A percentile compares a stretch with the other conserved stretches of the same genome.
Conservation (phyloP, 2,888 invertebrate species). For the Microplitis manilae region DNA sequence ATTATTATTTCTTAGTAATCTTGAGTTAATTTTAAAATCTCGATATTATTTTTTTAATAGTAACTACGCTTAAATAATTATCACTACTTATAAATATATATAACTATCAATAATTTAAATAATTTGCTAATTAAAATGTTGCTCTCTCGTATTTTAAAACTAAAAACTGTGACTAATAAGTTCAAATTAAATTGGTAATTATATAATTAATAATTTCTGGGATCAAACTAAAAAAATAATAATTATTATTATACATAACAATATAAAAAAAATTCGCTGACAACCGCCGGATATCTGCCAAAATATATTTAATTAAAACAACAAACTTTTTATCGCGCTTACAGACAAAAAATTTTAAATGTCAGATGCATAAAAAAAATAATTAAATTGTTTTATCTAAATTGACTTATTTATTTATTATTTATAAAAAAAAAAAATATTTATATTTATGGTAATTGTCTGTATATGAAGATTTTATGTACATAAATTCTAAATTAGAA, state of each 20-base stretch:
- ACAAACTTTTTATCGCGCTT: constrained; percentile 37
- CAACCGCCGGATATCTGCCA: constrained; percentile 49
- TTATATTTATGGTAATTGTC: constrained; percentile 43
- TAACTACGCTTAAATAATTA: not conserved
- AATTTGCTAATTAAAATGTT: constrained; percentile 13
- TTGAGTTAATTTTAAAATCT: not conserved
- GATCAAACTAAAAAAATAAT: constrained; percentile 50
- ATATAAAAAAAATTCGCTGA: constrained; percentile 1
- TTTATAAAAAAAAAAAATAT: constrained; percentile 28
- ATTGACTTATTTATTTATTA: constrained; percentile 18
- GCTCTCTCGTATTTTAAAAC: constrained; percentile 51
- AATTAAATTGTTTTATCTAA: constrained; percentile 17
- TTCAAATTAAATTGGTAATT: constrained; percentile 54
- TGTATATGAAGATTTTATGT: constrained; percentile 38
- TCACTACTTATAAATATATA: not conserved
- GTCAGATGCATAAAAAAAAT: constrained; percentile 18
- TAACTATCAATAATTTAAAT: not conserved
- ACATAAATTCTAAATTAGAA: constrained; percentile 32
- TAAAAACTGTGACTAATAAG: constrained; percentile 63
- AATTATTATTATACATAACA: constrained; percentile 12
- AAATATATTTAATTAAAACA: constrained; percentile 46
- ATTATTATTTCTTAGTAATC: not conserved
- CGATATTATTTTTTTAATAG: not conserved
- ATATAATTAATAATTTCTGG: constrained; percentile 60
- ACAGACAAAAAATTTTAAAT: constrained; percentile 17